Conservation (phyloP, 2,797 vertebrate species). For the Aselliscus stoliczkanus region DNA sequence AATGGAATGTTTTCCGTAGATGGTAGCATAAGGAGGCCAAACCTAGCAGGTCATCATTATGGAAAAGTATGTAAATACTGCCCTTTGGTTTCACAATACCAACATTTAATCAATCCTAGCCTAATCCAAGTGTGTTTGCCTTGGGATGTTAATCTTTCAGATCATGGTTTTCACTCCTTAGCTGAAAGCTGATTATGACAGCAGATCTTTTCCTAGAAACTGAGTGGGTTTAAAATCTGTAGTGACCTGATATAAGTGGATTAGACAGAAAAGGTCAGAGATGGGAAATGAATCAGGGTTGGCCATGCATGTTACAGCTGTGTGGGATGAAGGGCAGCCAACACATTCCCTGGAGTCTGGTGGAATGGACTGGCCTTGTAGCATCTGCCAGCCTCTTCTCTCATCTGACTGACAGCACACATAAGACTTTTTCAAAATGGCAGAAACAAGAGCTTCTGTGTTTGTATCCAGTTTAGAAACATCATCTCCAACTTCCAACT, state of each 20-base stretch:
- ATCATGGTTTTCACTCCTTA: neutral
- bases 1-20: conserved; percentile 2
- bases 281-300: conserved; percentile 13
- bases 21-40: neutral
- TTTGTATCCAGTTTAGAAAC: neutral
- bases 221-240: conserved; percentile 24
- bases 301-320: neutral
- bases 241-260: neutral
- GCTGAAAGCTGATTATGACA: neutral
- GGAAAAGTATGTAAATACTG: neutral
- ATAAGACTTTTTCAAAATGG: neutral
- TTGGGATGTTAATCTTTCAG: neutral
- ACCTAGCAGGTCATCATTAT: neutral
- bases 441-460: neutral
- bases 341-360: neutral
- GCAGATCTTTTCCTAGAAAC: conserved; percentile 9
- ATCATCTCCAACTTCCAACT: neutral
- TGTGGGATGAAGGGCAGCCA: neutral
- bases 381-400: neutral
- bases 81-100: neutral
- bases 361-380: neutral
- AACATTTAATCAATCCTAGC: neutral
- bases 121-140: neutral
- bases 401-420: neutral
- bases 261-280: neutral